A percentile compares a stretch with the other conserved stretches of the same genome.
These are phyloP conservation scores for Lysandra coridon DNA, from an alignment of 2,888 invertebrate species.

Conservation along the genomic window DNA sequence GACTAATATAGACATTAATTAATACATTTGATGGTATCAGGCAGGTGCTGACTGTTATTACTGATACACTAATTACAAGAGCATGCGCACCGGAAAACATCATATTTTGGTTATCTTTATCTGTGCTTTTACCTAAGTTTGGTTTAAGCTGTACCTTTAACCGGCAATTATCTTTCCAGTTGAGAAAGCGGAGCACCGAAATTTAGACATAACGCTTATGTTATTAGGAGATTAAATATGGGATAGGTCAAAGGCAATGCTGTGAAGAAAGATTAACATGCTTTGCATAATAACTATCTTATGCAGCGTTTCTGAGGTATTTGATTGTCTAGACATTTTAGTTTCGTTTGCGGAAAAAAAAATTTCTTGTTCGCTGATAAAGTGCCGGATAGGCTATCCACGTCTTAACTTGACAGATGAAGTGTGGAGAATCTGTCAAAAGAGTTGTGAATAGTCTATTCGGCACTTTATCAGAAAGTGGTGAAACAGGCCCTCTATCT, in stretches of 20 bases:
- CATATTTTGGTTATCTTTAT: neutral
- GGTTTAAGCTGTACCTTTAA: neutral
- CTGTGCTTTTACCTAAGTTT: neutral
- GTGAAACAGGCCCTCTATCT: no score
- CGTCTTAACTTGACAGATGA: no score
- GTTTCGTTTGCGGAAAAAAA: no score
- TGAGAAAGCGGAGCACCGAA: neutral
- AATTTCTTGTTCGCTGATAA: no score
- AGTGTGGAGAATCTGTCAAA: no score
- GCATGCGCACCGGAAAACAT: neutral
- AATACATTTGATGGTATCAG: neutral
- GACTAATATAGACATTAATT: neutral
- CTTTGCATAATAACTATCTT: no score
- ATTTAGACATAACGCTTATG: neutral
- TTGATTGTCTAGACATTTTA: no score
- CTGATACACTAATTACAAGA: neutral
- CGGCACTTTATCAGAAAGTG: no score
- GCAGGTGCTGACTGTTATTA: neutral
- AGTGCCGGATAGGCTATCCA: no score
- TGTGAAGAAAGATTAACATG: neutral
- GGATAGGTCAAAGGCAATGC: neutral
- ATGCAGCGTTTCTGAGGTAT: no score
- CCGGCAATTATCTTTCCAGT: constrained; percentile 1
- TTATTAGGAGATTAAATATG: neutral
- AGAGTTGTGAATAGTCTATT: no score